Base-by-base conservation (phyloP, 35 echinoderm and acorn worm genomes). In the Lytechinus pictus region DNA sequence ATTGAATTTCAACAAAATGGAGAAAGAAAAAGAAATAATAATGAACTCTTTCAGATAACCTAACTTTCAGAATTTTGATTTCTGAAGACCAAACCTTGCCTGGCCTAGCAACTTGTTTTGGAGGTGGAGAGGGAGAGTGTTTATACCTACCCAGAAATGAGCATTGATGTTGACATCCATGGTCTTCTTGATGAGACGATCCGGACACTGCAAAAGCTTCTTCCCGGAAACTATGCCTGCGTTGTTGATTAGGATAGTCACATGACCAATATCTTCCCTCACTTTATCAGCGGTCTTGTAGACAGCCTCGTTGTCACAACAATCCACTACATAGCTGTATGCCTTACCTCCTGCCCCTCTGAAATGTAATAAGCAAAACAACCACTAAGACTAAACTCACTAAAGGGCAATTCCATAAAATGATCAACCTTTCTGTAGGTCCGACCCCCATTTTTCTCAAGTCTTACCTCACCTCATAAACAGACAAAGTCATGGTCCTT, bases 151-250 rank as follows among this genome's bases (percentile, higher is more conserved):
- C 98, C 98, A 99, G 89, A 99, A 99, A 88, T 97, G 96, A 24
- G 98, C 95, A 86, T 90, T 97, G 61, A 96, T 92, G 88, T 99
- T 99, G 86, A 99, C 88, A 27, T 99, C 96, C 91, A 99, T 95
- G 9, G 98, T 99, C 57, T 92, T 97, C 58, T 96, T 88, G 44
- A 99, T 95, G 55, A 99, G 54, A 16, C 87, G 86, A 92, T 99
- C 98, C 6, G 98, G 95, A 27, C 91, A 96, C 19, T 99, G 95
- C 28, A 99, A 92, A 10, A 99, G 89, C 55, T 57, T 89, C 54
- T 95, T 97, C 21, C 98, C 98, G 52, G 98, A 91, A 52, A 99
- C 98, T 19, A 99, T 95, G 16, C 98, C 98, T 53, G 98, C 98
- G 54, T 99, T 99, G 91, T 99, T 99, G 89, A 99, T 91, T 6